phyloP scores from a whole-genome alignment of 2,888 invertebrate species.

The Ochlodes sylvanus region DNA sequence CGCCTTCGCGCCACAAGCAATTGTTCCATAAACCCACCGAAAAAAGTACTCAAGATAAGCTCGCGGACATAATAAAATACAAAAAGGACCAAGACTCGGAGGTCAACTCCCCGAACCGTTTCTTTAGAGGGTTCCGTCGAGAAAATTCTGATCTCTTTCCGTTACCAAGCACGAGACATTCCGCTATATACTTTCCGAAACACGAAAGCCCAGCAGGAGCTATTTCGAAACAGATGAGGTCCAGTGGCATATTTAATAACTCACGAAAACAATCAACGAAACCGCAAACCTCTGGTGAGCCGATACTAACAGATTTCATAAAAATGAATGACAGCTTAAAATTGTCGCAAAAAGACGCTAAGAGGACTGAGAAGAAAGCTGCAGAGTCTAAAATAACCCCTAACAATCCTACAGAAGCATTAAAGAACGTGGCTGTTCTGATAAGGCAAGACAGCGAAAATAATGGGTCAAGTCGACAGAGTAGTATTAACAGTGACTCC shows the following conservation, averaged over 20 bases:
- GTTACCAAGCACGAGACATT: conserved; percentile 89
- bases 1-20: conserved; percentile 73
- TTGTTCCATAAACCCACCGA: conserved; percentile 66
- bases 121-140: conserved; percentile 91
- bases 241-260: conserved; percentile 89
- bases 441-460: conserved; percentile 72
- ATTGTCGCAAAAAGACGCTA: conserved; percentile 72
- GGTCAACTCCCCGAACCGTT: conserved; percentile 88
- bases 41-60: conserved; percentile 75
- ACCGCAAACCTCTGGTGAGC: conserved; percentile 85
- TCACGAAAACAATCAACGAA: conserved; percentile 85
- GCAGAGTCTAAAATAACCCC: conserved; percentile 59
- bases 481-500: conserved; percentile 75
- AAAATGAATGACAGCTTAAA: conserved; percentile 83
- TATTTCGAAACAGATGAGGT: conserved; percentile 79
- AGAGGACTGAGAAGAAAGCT: conserved; percentile 63
- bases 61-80: conserved; percentile 83
- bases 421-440: conserved; percentile 74
- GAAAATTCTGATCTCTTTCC: conserved; percentile 95
- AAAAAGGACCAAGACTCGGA: conserved; percentile 90
- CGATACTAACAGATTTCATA: conserved; percentile 89
- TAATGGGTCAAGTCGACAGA: conserved; percentile 70
- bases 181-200: conserved; percentile 87
- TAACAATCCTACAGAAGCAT: conserved; percentile 74
- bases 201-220: conserved; percentile 77